Evolutionary conservation across 1,140 invertebrate species (phyloP).

Genomic region (Cydia pomonella): DNA sequence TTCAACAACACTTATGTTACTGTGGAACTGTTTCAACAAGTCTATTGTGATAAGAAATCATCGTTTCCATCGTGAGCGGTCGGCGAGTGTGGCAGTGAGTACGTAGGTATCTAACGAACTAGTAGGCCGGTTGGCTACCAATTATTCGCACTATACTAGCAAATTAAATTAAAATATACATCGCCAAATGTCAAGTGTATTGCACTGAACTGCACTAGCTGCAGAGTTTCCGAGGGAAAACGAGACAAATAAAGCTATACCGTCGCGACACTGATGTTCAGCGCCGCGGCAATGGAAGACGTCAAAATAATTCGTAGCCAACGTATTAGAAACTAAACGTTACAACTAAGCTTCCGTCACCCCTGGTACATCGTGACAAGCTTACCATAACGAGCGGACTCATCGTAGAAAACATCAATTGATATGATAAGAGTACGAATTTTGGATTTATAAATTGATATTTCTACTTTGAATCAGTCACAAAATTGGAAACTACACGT

Average conservation of each 20-base stretch:
- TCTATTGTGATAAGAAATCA: slow-evolving; percentile 76
- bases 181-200: slow-evolving; percentile 65
- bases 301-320: slow-evolving; percentile 79
- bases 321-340: slow-evolving; percentile 58
- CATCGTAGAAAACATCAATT: slow-evolving; percentile 34
- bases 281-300: slow-evolving; percentile 74
- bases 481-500: slow-evolving; percentile 25
- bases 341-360: slow-evolving; percentile 42
- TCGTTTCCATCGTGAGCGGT: slow-evolving; percentile 71
- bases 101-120: slow-evolving; percentile 46
- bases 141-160: slow-evolving; percentile 59
- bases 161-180: slow-evolving; percentile 42
- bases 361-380: not conserved
- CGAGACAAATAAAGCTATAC: slow-evolving; percentile 55
- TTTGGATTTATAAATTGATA: slow-evolving; percentile 22
- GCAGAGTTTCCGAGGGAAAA: slow-evolving; percentile 50
- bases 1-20: slow-evolving; percentile 80
- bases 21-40: slow-evolving; percentile 79
- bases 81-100: slow-evolving; percentile 76
- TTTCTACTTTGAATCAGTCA: slow-evolving; percentile 31
- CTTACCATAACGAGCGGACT: not conserved
- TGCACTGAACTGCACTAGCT: slow-evolving; percentile 68
- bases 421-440: slow-evolving; percentile 29
- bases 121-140: slow-evolving; percentile 79
- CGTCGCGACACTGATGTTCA: slow-evolving; percentile 39